Percentiles rank a stretch among this genome's conserved stretches.
Evolutionary conservation across 1,140 invertebrate species (phyloP).

Genomic region (Ptiloglossa arizonensis): DNA sequence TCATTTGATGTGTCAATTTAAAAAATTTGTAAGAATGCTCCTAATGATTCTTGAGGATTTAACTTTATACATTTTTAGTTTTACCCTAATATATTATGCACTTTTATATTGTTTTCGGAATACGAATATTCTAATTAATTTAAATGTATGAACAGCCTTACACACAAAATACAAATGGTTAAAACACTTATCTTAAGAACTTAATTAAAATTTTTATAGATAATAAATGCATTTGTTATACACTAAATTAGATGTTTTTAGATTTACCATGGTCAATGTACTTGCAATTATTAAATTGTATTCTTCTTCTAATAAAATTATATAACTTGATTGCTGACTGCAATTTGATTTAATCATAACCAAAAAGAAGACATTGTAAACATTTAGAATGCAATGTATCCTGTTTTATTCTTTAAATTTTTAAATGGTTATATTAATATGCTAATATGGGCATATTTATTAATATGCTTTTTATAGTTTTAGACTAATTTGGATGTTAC

Average conservation of each 20-base stretch:
- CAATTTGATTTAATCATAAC: not conserved
- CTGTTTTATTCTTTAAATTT: not conserved
- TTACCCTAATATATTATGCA: conserved; percentile 51
- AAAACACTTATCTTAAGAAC: not conserved
- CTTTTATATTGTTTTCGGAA: conserved; percentile 28
- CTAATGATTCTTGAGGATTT: conserved; percentile 54
- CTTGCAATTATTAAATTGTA: no score
- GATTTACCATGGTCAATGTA: no score
- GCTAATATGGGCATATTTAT: no score
- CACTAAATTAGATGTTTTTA: not conserved
- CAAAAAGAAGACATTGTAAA: not conserved
- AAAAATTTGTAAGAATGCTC: conserved; percentile 34
- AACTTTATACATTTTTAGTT: conserved; percentile 65
- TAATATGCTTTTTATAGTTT: no score
- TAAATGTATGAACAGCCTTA: not conserved
- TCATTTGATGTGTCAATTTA: conserved; percentile 35
- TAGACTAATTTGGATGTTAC: no score
- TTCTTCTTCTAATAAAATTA: no score
- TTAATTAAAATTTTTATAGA: not conserved
- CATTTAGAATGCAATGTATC: not conserved
- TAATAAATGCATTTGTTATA: not conserved
- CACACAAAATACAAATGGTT: not conserved
- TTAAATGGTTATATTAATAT: no score
- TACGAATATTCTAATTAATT: not conserved
- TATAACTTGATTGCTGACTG: no score